phyloP scores from a whole-genome alignment of 2,888 invertebrate genomes.

The Bursaphelenchus okinawaensis region DNA sequence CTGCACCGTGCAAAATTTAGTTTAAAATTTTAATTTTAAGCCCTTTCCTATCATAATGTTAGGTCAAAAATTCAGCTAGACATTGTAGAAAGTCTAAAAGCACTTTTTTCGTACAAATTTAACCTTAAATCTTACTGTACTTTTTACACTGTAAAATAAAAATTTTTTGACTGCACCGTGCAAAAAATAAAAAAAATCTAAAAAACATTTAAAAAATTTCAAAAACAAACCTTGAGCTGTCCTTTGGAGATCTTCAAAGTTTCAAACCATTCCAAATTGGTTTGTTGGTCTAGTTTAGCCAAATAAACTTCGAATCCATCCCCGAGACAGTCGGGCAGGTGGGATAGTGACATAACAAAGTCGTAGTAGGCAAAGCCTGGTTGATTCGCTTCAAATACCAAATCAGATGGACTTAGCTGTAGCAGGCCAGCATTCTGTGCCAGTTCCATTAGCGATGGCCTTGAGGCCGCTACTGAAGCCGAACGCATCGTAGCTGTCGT shows the following conservation, averaged over 20 bases:
- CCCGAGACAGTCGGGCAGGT: conserved; percentile 7
- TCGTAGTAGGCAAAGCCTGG: conserved; percentile 49
- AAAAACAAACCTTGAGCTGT: conserved; percentile 2
- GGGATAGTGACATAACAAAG: conserved; percentile 43
- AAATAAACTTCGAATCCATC: conserved; percentile 39
- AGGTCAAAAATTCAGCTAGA: too few species aligned
- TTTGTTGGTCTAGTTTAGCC: conserved; percentile 48
- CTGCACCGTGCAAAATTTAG: too few species aligned
- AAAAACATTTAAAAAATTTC: too few species aligned
- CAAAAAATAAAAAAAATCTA: too few species aligned
- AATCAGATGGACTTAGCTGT: conserved; percentile 47
- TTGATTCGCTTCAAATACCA: conserved; percentile 46
- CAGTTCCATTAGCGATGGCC: conserved; percentile 46
- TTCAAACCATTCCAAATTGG: conserved; percentile 52
- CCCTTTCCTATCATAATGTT: too few species aligned
- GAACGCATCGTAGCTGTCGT: neutral
- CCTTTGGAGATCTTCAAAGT: conserved; percentile 22
- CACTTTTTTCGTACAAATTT: too few species aligned
- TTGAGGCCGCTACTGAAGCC: neutral
- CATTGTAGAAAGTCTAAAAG: too few species aligned
- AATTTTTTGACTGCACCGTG: too few species aligned
- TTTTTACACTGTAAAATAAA: too few species aligned
- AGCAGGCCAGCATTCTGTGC: conserved; percentile 48
- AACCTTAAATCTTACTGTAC: too few species aligned
- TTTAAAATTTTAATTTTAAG: too few species aligned